A percentile compares a stretch with the other conserved stretches of the same genome.
These are phyloP conservation scores for Amphimallon solstitiale DNA, from an alignment of 2,888 invertebrate species.

Conservation along the genomic window DNA sequence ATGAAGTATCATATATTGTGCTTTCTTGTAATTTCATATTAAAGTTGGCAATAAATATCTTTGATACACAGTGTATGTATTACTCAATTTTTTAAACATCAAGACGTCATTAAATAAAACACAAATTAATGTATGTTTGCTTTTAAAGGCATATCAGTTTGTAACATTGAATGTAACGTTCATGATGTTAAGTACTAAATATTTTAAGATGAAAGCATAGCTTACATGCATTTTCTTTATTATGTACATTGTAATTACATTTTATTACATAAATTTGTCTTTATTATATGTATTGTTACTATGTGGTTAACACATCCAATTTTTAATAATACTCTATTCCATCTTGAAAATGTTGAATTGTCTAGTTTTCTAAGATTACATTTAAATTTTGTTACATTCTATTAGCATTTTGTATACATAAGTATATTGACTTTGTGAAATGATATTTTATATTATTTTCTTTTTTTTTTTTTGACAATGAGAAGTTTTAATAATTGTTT, in stretches of 20 bases:
- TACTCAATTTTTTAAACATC: too few species aligned
- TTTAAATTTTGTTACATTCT: slow-evolving; percentile 17
- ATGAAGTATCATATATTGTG: too few species aligned
- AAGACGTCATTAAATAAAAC: background rate
- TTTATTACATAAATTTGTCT: slow-evolving; percentile 5
- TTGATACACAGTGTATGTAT: too few species aligned
- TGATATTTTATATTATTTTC: slow-evolving; percentile 2
- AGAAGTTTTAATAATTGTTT: slow-evolving; percentile 17
- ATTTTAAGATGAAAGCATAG: slow-evolving; percentile 20
- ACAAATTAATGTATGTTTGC: background rate
- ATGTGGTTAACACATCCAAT: slow-evolving; percentile 1
- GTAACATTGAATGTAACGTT: too few species aligned
- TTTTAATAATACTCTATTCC: background rate
- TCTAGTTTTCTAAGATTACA: slow-evolving; percentile 30
- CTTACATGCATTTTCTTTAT: slow-evolving; percentile 22
- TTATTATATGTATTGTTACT: slow-evolving; percentile 19
- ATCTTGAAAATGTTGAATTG: slow-evolving; percentile 9
- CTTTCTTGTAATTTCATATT: too few species aligned
- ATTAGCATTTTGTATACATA: slow-evolving; percentile 19
- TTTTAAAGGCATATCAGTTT: background rate
- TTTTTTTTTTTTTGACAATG: slow-evolving; percentile 2
- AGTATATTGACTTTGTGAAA: slow-evolving; percentile 8
- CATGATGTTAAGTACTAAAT: background rate
- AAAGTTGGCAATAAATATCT: too few species aligned
- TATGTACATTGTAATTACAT: slow-evolving; percentile 18